These are phyloP conservation scores for Leucopternis melanops DNA, from an alignment of 2,113 vertebrate species.

Conservation along the genomic window DNA sequence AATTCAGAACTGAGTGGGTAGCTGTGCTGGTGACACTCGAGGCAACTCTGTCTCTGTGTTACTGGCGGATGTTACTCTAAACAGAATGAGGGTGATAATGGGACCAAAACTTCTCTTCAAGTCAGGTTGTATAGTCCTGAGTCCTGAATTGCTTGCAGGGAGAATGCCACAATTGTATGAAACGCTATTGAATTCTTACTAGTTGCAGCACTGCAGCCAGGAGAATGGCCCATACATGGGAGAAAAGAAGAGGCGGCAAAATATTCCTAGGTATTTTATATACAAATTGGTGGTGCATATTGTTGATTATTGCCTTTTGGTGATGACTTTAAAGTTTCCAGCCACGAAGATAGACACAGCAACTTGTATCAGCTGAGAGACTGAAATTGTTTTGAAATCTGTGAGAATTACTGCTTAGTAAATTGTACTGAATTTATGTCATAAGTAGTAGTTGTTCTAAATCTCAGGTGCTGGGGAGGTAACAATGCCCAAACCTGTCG, in stretches of 20 bases:
- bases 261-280: background rate
- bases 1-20: background rate
- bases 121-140: background rate
- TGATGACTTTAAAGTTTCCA: background rate
- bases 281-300: background rate
- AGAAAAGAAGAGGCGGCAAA: background rate
- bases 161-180: background rate
- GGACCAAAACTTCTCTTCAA: background rate
- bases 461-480: background rate
- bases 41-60: background rate
- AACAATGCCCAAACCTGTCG: background rate
- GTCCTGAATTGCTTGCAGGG: background rate
- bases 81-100: background rate
- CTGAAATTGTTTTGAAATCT: background rate
- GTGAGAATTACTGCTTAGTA: background rate
- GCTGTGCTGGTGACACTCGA: background rate
- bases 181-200: background rate
- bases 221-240: background rate
- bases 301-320: background rate
- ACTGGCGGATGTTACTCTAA: background rate
- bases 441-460: background rate
- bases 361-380: background rate
- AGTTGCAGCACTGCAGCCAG: background rate
- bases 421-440: background rate
- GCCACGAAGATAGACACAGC: background rate